Percentiles rank a stretch among this genome's conserved stretches.
Conservation (phyloP, 2,113 vertebrate genomes). For the Uropsilus gracilis region DNA sequence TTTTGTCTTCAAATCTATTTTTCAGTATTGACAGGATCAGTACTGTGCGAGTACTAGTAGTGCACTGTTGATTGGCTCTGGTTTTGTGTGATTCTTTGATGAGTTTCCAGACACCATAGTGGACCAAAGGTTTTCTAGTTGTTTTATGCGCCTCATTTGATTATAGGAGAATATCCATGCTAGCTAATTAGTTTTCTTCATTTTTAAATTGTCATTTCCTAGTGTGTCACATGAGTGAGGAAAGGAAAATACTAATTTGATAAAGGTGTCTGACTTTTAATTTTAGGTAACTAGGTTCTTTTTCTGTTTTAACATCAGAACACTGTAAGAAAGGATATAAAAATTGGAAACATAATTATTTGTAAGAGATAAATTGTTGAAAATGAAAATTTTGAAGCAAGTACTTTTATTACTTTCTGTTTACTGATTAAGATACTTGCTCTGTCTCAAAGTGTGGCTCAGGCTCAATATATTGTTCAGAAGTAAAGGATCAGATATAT, state of each 20-base stretch:
- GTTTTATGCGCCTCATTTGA: neutral
- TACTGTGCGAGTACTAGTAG: neutral
- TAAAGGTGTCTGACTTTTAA: constrained; percentile 29
- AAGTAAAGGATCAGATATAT: constrained; percentile 30
- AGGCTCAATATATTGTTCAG: neutral
- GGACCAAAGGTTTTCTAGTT: neutral
- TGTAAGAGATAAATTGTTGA: constrained; percentile 35
- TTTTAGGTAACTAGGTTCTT: constrained; percentile 61
- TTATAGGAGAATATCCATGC: neutral
- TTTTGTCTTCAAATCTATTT: neutral
- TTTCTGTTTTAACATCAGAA: constrained; percentile 39
- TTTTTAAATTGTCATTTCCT: constrained; percentile 36
- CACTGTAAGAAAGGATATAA: neutral
- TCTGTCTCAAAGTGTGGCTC: neutral
- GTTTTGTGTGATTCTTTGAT: constrained; percentile 40
- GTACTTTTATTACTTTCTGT: neutral
- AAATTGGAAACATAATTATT: constrained; percentile 53
- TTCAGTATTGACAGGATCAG: no score
- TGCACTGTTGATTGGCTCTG: neutral
- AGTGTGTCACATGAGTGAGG: constrained; percentile 43
- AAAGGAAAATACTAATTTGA: constrained; percentile 66
- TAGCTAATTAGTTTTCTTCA: constrained; percentile 31
- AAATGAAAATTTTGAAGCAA: constrained; percentile 10
- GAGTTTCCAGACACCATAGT: neutral
- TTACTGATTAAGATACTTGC: neutral